phyloP scores from a whole-genome alignment of 2,797 vertebrate species.

The Leptodactylus fallax region DNA sequence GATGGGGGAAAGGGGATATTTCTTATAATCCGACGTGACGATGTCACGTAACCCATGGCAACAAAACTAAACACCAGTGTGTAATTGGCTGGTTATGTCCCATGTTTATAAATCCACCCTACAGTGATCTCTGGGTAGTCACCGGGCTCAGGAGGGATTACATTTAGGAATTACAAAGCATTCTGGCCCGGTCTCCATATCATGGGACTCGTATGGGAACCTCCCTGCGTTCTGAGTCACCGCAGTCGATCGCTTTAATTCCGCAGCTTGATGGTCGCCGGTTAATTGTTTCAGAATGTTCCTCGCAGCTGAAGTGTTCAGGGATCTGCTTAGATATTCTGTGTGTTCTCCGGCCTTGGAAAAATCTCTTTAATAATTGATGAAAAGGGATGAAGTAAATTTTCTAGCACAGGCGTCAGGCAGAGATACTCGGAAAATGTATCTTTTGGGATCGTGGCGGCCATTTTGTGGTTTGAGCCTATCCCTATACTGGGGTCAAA shows the following conservation, averaged over 20 bases:
- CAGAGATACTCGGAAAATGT: not conserved
- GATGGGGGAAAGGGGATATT: too few species aligned
- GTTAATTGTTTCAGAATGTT: slow-evolving; percentile 54
- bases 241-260: slow-evolving; percentile 14
- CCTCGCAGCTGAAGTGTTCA: not conserved
- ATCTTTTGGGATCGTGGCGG: not conserved
- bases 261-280: not conserved
- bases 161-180: not conserved
- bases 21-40: too few species aligned
- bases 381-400: not conserved
- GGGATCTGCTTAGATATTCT: slow-evolving; percentile 11
- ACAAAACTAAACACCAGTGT: not conserved
- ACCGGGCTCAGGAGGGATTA: not conserved
- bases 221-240: slow-evolving; percentile 38
- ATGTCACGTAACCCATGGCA: not conserved
- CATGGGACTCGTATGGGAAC: slow-evolving; percentile 20
- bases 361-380: slow-evolving; percentile 32
- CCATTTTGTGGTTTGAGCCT: not conserved
- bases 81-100: not conserved
- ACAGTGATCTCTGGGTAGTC: not conserved
- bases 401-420: not conserved
- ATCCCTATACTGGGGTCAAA: not conserved
- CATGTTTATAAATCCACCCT: not conserved
- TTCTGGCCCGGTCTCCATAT: slow-evolving; percentile 17
- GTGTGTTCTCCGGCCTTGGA: not conserved